These are phyloP conservation scores for Chiridota heheva DNA, from an alignment of 35 echinoderm and acorn worm species.

Conservation along the genomic window DNA sequence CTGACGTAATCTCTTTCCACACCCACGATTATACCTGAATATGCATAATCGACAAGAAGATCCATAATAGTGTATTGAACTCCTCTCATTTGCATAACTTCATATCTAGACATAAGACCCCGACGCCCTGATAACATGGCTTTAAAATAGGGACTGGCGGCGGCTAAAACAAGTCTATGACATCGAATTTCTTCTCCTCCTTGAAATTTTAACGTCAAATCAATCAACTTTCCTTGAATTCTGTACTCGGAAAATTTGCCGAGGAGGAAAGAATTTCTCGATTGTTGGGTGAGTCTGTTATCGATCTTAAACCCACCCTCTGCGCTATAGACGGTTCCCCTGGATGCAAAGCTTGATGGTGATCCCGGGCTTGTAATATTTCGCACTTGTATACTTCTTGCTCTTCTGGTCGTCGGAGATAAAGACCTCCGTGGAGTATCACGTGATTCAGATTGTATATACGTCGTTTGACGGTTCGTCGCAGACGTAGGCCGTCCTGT, in stretches of 20 bases:
- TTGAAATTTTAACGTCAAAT: slow-evolving; percentile 70
- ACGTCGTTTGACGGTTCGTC: too few species aligned
- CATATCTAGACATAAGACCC: slow-evolving; percentile 52
- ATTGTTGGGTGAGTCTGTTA: neutral
- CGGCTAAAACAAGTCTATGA: slow-evolving; percentile 72
- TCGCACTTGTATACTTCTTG: too few species aligned
- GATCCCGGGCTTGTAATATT: slow-evolving; percentile 42
- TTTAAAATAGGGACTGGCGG: slow-evolving; percentile 75
- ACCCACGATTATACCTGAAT: slow-evolving; percentile 57
- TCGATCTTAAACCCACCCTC: slow-evolving; percentile 19
- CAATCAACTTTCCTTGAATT: slow-evolving; percentile 57
- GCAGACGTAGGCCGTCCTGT: too few species aligned
- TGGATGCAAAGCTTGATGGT: slow-evolving; percentile 24
- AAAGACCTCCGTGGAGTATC: too few species aligned
- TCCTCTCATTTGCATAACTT: slow-evolving; percentile 85
- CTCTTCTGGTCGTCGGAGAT: too few species aligned
- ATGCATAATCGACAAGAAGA: slow-evolving; percentile 83
- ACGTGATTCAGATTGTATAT: too few species aligned
- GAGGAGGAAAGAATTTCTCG: slow-evolving; percentile 43
- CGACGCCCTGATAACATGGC: slow-evolving; percentile 50
- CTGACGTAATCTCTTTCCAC: slow-evolving; percentile 58
- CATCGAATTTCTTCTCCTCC: slow-evolving; percentile 68
- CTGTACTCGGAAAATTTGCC: slow-evolving; percentile 61
- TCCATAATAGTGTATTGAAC: slow-evolving; percentile 75
- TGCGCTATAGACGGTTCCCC: slow-evolving; percentile 19